A percentile compares a stretch with the other conserved stretches of the same genome.
phyloP scores from a whole-genome alignment of 2,888 invertebrate species.

The Corbicula japonica region DNA sequence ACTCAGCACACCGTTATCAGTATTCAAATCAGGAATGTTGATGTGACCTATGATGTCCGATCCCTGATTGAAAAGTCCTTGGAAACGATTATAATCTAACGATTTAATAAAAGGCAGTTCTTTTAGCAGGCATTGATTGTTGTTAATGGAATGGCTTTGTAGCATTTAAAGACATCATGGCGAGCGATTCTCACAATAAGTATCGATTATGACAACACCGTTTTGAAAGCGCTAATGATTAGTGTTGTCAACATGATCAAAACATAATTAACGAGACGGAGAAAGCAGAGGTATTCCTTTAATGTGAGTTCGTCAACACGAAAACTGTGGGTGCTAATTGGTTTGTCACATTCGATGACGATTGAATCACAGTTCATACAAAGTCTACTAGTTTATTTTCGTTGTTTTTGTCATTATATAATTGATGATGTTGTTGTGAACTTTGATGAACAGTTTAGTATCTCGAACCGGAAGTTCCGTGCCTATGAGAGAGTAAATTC shows the following conservation, averaged over 20 bases:
- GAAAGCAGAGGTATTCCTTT: neutral
- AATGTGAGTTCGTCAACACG: slow-evolving; percentile 4
- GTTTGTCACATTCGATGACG: neutral
- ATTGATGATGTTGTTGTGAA: neutral
- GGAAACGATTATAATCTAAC: too few species aligned
- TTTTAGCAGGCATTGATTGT: slow-evolving; percentile 37
- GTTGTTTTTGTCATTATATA: neutral
- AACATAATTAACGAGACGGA: slow-evolving; percentile 6
- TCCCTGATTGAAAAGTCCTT: too few species aligned
- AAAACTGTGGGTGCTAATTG: slow-evolving; percentile 4
- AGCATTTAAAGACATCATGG: slow-evolving; percentile 19
- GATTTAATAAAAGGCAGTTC: slow-evolving; percentile 29
- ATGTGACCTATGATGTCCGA: too few species aligned
- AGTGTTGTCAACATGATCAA: slow-evolving; percentile 23
- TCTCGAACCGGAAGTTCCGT: too few species aligned
- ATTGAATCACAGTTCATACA: too few species aligned
- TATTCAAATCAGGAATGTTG: too few species aligned
- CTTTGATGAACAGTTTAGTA: too few species aligned
- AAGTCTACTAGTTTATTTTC: too few species aligned
- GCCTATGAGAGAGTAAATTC: too few species aligned
- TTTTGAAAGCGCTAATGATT: slow-evolving; percentile 19
- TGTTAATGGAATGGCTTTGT: slow-evolving; percentile 38
- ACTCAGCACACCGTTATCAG: too few species aligned
- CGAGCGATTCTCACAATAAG: slow-evolving; percentile 31
- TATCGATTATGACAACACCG: slow-evolving; percentile 35